phyloP scores from a whole-genome alignment of 1,140 invertebrate species.

The Aplysia californica region DNA sequence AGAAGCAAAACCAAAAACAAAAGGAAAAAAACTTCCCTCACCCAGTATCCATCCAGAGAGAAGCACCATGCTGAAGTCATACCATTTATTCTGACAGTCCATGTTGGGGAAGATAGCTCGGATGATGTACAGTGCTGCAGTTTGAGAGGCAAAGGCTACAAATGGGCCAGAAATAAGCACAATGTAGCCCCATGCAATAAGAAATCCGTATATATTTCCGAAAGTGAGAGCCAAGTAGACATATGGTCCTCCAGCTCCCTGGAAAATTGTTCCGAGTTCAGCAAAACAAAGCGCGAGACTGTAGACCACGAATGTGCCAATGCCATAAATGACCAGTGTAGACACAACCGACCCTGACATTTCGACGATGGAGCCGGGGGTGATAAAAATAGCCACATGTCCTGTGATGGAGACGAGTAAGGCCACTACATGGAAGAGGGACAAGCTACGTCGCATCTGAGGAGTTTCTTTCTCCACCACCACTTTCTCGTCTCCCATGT shows the following conservation, averaged over 20 bases:
- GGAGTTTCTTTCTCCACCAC: no score
- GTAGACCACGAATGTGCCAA: slow-evolving; percentile 20
- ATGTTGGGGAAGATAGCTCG: slow-evolving; percentile 10
- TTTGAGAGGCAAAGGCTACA: slow-evolving; percentile 61
- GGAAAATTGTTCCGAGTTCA: slow-evolving; percentile 91
- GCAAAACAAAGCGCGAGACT: slow-evolving; percentile 86
- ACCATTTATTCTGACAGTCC: slow-evolving; percentile 16
- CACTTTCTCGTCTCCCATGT: no score
- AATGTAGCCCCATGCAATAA: slow-evolving; percentile 87
- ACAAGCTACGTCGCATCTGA: slow-evolving; percentile 18
- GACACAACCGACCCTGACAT: slow-evolving; percentile 23
- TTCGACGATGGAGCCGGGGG: slow-evolving; percentile 12
- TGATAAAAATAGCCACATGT: slow-evolving; percentile 31
- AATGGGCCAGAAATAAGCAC: slow-evolving; percentile 76
- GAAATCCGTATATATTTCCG: slow-evolving; percentile 87
- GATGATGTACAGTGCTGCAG: slow-evolving; percentile 33
- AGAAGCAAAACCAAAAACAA: no score
- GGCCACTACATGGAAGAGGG: slow-evolving; percentile 17
- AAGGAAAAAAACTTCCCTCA: slow-evolving; percentile 26
- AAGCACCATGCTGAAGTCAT: slow-evolving; percentile 16
- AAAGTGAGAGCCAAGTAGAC: slow-evolving; percentile 91
- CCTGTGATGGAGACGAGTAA: slow-evolving; percentile 28
- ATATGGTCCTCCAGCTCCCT: slow-evolving; percentile 95
- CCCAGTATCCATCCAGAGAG: slow-evolving; percentile 30
- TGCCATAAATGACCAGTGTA: slow-evolving; percentile 13